Base-by-base conservation (phyloP, 2,888 invertebrate genomes). In the Spilosoma lubricipeda region DNA sequence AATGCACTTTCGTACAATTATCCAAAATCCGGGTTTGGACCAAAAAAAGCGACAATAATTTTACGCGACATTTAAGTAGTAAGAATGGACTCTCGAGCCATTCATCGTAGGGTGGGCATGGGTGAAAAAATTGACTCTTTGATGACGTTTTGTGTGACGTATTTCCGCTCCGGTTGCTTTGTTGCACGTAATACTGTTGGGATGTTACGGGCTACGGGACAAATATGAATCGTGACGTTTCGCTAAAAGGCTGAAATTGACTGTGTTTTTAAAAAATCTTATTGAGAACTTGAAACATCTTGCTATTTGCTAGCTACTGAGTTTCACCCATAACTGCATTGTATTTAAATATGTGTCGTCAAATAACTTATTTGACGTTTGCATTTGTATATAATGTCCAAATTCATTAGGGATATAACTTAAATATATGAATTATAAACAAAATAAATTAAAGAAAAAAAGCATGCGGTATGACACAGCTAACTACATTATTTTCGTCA, bases 121-220 rank as follows among this genome's bases (percentile, higher is more conserved):
- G 36, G 30, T 68, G 71, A 77, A 80, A 85, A 86, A 81, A 75
- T 67, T 79, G 83, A 84, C 80, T 85, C 80, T 86, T 85, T 82
- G 82, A 85, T 84, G 70, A 72, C 78, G 77, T 82, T 80, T 85
- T 85, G 77, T 84, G 83, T 79, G 78, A 77, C 78, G 83, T 81
- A 78, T 87, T 88, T 88, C 88, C 88, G 88, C 88, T 86, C 83
- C 86, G 84, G 72, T 88, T 87, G 84, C 84, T 85, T 87, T 84
- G 85, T 82, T 75, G 82, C 78, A 79, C 77, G 74, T 86, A 78
- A 72, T 80, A 74, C 74, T 77, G 71, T 77, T 78, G 78, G 71
- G 75, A 80, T 63, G 80, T 81, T 66, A 67, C 67, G 45, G 76
- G 80, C 80, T 66, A 67, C 67, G 45, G 76, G 27, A 23, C 4